Evolutionary conservation across 2,888 invertebrate genomes (phyloP), one percentile per base, ranked within the genome.

Genomic region (Chouioia cunea): DNA sequence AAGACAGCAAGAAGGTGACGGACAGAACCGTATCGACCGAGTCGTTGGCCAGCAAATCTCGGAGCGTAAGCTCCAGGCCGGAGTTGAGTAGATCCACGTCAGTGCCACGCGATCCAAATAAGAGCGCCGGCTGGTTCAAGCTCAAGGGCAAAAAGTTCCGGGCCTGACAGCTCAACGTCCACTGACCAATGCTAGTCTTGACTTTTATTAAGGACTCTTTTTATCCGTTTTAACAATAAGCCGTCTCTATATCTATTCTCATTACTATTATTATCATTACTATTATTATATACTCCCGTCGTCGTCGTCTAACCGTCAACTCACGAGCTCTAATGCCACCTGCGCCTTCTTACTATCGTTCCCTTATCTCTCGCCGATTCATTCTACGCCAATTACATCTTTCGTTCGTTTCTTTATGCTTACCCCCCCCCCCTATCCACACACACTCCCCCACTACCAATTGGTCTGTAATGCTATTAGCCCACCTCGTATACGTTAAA

Each of bases 61-160:
- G 82, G 76, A 76, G 77, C 79, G 75, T 82, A 58, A 79, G 80
- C 78, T 77, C 81, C 52, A 75, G 82, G 86, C 53, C 85, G 87
- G 75, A 90, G 89, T 69, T 86, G 84, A 77, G 84, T 90, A 86
- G 93, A 70, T 92, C 92, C 0, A 88, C 91, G 57, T 92, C 93
- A 8, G 92, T 92, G 89, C 92, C 92, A 58, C 90, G 91, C 78
- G 91, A 92, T 79, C 89, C 90, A 59, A 90, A 89, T 79, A 91
- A 92, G 83, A 90, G 91, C 73, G 91, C 92, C 47, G 92, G 92
- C 65, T 93, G 92, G 93, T 92, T 92, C 79, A 91, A 90, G 82
- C 83, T 91, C 79, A 91, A 88, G 79, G 86, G 81, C 80, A 87
- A 85, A 75, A 87, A 87, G 77, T 85, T 82, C 77, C 82, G 83